Evolutionary conservation across 2,797 vertebrate species (phyloP).

Genomic region (Gallinago stenura): DNA sequence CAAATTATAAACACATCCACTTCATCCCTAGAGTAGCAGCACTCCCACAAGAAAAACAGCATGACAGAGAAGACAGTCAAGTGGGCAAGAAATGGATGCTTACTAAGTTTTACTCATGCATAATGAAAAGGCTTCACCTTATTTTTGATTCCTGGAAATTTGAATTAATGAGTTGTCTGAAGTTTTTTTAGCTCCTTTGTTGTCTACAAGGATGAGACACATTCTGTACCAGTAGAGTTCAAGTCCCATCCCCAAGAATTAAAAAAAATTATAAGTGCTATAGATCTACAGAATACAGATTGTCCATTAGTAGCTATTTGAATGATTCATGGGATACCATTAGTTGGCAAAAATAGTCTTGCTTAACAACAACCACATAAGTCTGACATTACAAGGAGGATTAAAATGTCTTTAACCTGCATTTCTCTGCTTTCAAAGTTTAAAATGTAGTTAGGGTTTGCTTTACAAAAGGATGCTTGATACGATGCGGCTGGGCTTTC

Average conservation of each 20-base stretch:
- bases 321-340: slow-evolving; percentile 22
- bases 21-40: background rate
- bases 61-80: background rate
- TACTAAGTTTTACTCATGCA: background rate
- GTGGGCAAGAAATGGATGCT: background rate
- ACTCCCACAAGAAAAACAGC: background rate
- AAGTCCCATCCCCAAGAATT: background rate
- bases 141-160: slow-evolving; percentile 42
- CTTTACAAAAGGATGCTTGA: background rate
- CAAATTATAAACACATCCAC: background rate
- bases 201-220: background rate
- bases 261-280: background rate
- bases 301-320: slow-evolving; percentile 12
- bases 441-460: background rate
- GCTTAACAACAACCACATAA: background rate
- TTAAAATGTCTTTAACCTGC: background rate
- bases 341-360: background rate
- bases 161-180: slow-evolving; percentile 27
- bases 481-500: background rate
- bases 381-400: background rate
- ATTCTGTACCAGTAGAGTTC: slow-evolving; percentile 20
- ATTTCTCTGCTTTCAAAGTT: background rate
- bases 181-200: slow-evolving; percentile 17
- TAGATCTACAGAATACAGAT: slow-evolving; percentile 44
- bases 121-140: slow-evolving; percentile 14